Conservation (phyloP, 2,888 invertebrate genomes). For the Cheilosia vernalis region DNA sequence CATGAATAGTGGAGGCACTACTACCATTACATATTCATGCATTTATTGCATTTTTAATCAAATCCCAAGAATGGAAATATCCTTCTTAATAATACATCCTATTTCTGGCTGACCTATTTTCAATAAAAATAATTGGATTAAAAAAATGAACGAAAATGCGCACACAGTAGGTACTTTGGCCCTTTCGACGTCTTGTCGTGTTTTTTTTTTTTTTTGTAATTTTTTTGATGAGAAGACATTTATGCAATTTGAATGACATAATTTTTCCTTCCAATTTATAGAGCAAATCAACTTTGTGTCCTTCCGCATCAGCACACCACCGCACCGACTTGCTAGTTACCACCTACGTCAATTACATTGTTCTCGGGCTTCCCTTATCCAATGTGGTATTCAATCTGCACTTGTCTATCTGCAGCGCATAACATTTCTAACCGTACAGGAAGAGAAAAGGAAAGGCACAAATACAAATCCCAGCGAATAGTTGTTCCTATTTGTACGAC, state of each 20-base stretch:
- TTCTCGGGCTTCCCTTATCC: slow-evolving; percentile 23
- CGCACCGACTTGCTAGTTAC: neutral
- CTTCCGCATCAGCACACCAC: neutral
- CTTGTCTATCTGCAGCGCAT: slow-evolving; percentile 33
- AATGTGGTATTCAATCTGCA: slow-evolving; percentile 42
- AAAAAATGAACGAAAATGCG: slow-evolving; percentile 42
- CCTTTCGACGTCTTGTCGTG: slow-evolving; percentile 7
- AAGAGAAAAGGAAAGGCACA: neutral
- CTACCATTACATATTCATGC: slow-evolving; percentile 40
- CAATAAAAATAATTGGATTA: slow-evolving; percentile 63
- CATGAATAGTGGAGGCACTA: slow-evolving; percentile 26
- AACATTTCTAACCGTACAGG: slow-evolving; percentile 38
- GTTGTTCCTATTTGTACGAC: slow-evolving; percentile 27
- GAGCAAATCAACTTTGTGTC: slow-evolving; percentile 22
- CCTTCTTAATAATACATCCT: slow-evolving; percentile 57
- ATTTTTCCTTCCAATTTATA: slow-evolving; percentile 40
- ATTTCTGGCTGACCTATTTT: slow-evolving; percentile 62
- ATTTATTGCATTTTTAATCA: slow-evolving; percentile 71
- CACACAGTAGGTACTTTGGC: slow-evolving; percentile 33
- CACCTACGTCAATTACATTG: slow-evolving; percentile 56
- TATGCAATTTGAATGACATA: slow-evolving; percentile 44
- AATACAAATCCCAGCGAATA: slow-evolving; percentile 13
- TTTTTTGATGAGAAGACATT: slow-evolving; percentile 35
- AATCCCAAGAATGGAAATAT: slow-evolving; percentile 53
- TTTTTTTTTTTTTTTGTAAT: slow-evolving; percentile 1